A percentile compares a stretch with the other conserved stretches of the same genome.
phyloP scores from a whole-genome alignment of 2,113 vertebrate species.

The Mellivora capensis region DNA sequence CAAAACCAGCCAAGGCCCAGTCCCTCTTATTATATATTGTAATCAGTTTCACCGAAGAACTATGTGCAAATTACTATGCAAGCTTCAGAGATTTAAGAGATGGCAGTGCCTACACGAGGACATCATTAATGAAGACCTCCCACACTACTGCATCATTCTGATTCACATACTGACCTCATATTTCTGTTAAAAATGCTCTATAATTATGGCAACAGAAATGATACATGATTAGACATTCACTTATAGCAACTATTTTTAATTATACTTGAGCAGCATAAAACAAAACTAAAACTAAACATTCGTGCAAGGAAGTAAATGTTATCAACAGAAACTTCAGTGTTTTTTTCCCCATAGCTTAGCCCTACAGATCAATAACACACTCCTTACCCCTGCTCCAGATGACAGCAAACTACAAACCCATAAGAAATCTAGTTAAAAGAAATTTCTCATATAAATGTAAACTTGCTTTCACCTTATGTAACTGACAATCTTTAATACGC shows the following conservation, averaged over 20 bases:
- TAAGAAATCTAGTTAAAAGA: slow-evolving; percentile 58
- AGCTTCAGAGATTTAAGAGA: neutral
- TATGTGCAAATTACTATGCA: neutral
- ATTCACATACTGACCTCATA: neutral
- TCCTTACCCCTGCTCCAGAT: slow-evolving; percentile 59
- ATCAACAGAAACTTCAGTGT: neutral
- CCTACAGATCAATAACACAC: neutral
- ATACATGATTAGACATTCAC: neutral
- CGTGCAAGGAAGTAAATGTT: neutral
- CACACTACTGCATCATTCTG: neutral
- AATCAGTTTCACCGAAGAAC: neutral
- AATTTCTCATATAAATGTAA: slow-evolving; percentile 59
- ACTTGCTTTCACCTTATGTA: slow-evolving; percentile 59
- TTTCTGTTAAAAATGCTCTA: neutral
- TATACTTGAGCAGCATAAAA: neutral
- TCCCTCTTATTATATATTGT: neutral
- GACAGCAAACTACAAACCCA: slow-evolving; percentile 66
- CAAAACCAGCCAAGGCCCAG: neutral
- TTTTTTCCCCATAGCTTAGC: neutral
- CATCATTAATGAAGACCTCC: neutral
- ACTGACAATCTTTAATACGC: slow-evolving; percentile 45
- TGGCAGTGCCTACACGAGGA: neutral
- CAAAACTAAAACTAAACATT: neutral
- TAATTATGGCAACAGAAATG: neutral
- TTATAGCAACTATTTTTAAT: neutral